These are phyloP conservation scores for Brachionus asplanchnoidis DNA, from an alignment of 1,140 invertebrate genomes.

Conservation along the genomic window DNA sequence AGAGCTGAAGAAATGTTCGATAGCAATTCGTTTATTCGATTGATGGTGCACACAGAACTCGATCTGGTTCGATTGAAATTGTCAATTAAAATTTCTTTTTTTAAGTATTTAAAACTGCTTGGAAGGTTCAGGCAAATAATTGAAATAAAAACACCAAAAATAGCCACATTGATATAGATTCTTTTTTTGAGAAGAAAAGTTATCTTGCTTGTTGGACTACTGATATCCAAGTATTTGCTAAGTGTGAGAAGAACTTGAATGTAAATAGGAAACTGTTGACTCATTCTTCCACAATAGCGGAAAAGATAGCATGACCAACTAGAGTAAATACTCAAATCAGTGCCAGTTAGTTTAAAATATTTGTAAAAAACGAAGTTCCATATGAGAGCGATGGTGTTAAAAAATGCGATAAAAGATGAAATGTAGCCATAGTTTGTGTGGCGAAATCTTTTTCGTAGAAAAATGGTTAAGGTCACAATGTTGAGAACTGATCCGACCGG, in stretches of 20 bases:
- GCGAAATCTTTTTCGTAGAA: not conserved
- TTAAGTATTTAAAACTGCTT: not conserved
- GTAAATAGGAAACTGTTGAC: constrained; percentile 2
- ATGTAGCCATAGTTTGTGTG: constrained; percentile 18
- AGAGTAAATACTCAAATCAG: not conserved
- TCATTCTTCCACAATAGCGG: not conserved
- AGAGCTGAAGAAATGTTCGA: not conserved
- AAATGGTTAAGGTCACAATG: not conserved
- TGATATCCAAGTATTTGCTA: not conserved
- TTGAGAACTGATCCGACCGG: not conserved
- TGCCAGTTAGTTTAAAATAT: not conserved
- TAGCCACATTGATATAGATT: not conserved
- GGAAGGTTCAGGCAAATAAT: not conserved
- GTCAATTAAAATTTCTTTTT: not conserved
- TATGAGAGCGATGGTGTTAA: not conserved
- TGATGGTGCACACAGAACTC: not conserved
- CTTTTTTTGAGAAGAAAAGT: not conserved
- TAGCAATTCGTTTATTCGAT: not conserved
- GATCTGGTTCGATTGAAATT: not conserved
- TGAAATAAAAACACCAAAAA: not conserved
- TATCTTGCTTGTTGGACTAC: not conserved
- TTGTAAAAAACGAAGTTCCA: constrained; percentile 28
- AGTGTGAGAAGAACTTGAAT: constrained; percentile 3
- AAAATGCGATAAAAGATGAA: not conserved
- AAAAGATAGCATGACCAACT: not conserved